Base-by-base conservation (phyloP, 1,140 invertebrate species). In the Anastrepha ludens region DNA sequence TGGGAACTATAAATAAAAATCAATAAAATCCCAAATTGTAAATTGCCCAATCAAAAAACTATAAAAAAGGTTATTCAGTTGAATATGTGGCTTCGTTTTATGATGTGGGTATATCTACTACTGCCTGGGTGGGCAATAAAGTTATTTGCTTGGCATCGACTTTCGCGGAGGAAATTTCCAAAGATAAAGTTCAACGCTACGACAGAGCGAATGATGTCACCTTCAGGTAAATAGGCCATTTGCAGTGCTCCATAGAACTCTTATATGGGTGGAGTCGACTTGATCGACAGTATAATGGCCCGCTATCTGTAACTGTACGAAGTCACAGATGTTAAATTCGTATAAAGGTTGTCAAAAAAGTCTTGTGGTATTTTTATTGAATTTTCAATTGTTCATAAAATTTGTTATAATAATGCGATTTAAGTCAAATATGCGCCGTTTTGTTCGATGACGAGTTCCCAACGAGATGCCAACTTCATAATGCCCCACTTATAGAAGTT, bases 181-280 rank as follows among this genome's bases (percentile, higher is more conserved):
- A 74, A 74, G 67, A 74, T 74, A 74, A 4, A 41, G 67, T 4
- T 74, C 17, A 47, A 41, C 67, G n/a, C 44, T 74, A 74, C 44
- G 29, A 74, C 5, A 74, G 67, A 47, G 29, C 67, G 7, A 67
- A n/a, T 13, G 2, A 67, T 8, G n/a, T 39, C 67, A 74, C 29
- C 4, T 74, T 62, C 60, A 62, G 60, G 15, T n/a, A 13, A 13
- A 62, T 62, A 62, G 60, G 60, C 60, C 85, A 59, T 15, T 29
- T 15, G 29, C 47, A 5, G 29, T n/a, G 44, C 29, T 62, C 85
- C 4, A 8, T 39, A 59, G 6, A 62, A 58, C 90, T 62, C 3
- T 11, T 3, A 92, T 59, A 91, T 90, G 89, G 90, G 90, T 20
- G 90, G 91, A 58, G 91, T 92, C 17, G 91, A 91, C 70, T 85